Conservation (phyloP, 2,797 vertebrate species). For the Silurus aristotelis region DNA sequence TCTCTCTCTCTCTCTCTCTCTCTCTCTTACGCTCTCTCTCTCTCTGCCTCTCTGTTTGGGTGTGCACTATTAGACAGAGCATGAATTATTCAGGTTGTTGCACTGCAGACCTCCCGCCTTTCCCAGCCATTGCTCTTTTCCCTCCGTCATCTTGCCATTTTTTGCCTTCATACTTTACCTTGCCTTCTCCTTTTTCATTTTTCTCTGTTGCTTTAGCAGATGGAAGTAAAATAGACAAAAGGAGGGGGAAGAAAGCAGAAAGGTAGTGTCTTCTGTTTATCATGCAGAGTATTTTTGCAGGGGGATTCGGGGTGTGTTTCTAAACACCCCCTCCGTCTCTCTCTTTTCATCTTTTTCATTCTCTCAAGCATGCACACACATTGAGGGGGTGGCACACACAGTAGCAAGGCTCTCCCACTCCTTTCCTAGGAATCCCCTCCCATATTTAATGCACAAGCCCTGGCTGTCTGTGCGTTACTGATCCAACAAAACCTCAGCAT, state of each 20-base stretch:
- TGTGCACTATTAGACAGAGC: conserved; percentile 56
- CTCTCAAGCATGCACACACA: conserved; percentile 34
- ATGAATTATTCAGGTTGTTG: conserved; percentile 78
- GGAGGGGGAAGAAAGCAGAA: background rate
- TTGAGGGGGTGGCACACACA: background rate
- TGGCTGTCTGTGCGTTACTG: conserved; percentile 26
- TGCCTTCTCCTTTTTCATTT: conserved; percentile 14
- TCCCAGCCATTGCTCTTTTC: conserved; percentile 14
- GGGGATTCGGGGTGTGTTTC: conserved; percentile 40
- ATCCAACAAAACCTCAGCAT: background rate
- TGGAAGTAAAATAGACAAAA: background rate
- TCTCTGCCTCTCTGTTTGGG: conserved; percentile 43
- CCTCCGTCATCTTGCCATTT: background rate
- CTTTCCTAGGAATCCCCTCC: conserved; percentile 48
- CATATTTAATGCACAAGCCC: conserved; percentile 51
- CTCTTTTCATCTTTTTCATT: background rate
- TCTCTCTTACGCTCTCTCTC: background rate
- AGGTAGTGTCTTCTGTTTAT: conserved; percentile 62
- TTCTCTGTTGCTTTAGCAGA: conserved; percentile 4
- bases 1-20: conserved; percentile 16
- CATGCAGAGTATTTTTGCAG: conserved; percentile 62
- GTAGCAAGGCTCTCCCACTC: conserved; percentile 62
- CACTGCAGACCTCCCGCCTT: conserved; percentile 70
- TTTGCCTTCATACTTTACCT: conserved; percentile 15
- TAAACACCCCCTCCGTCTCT: background rate